Evolutionary conservation across 2,888 invertebrate genomes (phyloP).

Genomic region (Eugnorisma glareosa): DNA sequence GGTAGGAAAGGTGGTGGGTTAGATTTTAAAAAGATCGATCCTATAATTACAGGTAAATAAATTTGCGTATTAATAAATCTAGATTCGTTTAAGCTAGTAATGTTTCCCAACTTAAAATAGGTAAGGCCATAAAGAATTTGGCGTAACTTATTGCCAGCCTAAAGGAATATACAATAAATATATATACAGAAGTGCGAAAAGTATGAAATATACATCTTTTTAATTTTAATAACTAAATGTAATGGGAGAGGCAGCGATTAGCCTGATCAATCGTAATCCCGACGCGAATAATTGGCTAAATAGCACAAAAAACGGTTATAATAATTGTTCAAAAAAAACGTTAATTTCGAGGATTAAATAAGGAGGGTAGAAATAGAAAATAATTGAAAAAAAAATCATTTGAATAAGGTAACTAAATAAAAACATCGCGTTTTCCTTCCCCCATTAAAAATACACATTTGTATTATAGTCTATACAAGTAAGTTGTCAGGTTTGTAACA

Average conservation of each 20-base stretch:
- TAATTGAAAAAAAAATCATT: background rate
- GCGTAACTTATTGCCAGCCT: conserved; percentile 24
- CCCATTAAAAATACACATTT: conserved; percentile 41
- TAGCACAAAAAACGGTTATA: background rate
- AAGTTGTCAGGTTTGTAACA: conserved; percentile 52
- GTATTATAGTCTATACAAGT: conserved; percentile 22
- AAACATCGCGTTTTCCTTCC: conserved; percentile 43
- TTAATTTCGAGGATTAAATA: background rate
- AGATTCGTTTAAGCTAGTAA: conserved; percentile 40
- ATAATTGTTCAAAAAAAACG: background rate
- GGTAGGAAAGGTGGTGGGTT: conserved; percentile 84
- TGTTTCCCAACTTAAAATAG: conserved; percentile 30
- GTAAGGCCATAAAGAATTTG: conserved; percentile 22
- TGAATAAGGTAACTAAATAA: conserved; percentile 32
- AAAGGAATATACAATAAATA: conserved; percentile 36
- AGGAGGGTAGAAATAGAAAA: background rate
- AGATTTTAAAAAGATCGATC: conserved; percentile 51
- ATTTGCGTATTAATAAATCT: conserved; percentile 45
- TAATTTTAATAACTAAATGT: conserved; percentile 38
- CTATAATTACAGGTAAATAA: conserved; percentile 43
- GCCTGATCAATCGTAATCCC: conserved; percentile 4
- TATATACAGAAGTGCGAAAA: conserved; percentile 35
- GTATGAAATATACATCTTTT: conserved; percentile 52
- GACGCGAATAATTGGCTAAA: conserved; percentile 7
- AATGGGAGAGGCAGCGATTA: conserved; percentile 49